Conservation (phyloP, 1,140 invertebrate species). For the Dryas iulia region DNA sequence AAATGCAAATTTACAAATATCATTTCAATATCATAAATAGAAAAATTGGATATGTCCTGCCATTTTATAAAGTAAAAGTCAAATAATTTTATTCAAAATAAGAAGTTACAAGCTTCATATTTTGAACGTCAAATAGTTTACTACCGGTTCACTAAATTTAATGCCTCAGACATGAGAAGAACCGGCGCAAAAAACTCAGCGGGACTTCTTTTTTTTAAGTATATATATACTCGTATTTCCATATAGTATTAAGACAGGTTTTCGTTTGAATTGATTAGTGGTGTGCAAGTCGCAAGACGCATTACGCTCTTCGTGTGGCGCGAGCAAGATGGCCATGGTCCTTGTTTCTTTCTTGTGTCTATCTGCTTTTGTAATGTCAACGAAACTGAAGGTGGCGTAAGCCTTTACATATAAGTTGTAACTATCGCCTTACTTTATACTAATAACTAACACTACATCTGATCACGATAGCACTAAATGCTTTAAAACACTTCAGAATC, state of each 20-base stretch:
- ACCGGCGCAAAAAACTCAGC: too few species aligned
- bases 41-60: background rate
- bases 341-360: conserved; percentile 55
- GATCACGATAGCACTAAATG: conserved; percentile 11
- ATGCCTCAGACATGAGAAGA: too few species aligned
- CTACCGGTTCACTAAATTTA: too few species aligned
- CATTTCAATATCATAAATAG: too few species aligned
- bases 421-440: background rate
- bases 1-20: background rate
- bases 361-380: conserved; percentile 48
- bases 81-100: too few species aligned
- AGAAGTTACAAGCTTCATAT: too few species aligned
- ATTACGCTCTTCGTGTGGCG: conserved; percentile 54
- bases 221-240: background rate
- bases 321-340: conserved; percentile 79
- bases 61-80: too few species aligned
- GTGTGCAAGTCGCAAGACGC: conserved; percentile 56
- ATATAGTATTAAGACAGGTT: background rate
- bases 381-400: conserved; percentile 62
- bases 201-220: too few species aligned
- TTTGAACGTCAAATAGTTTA: too few species aligned
- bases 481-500: background rate
- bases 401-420: conserved; percentile 32
- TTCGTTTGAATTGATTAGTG: conserved; percentile 43
- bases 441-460: conserved; percentile 6